Evolutionary conservation across 2,113 vertebrate genomes (phyloP).

Genomic region (Sialia sialis): DNA sequence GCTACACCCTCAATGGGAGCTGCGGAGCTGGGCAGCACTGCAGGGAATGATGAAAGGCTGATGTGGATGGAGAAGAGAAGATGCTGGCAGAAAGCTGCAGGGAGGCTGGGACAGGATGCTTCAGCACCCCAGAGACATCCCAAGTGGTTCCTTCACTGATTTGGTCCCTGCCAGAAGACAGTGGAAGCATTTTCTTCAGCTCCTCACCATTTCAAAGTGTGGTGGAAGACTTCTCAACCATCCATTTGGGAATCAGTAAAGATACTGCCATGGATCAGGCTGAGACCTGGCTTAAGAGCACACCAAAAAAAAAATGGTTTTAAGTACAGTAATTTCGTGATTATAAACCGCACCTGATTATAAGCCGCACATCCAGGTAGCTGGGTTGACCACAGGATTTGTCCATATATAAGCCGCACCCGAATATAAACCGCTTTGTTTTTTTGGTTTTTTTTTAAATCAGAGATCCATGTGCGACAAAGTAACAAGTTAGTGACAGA

Average conservation of each 20-base stretch:
- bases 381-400: too few relatives aligned
- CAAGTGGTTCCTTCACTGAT: neutral
- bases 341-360: too few relatives aligned
- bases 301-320: accelerated
- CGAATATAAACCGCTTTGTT: too few relatives aligned
- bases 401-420: too few relatives aligned
- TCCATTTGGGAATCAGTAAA: neutral
- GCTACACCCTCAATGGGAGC: neutral
- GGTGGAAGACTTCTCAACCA: neutral
- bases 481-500: too few relatives aligned
- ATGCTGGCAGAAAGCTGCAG: neutral
- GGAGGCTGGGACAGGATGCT: neutral
- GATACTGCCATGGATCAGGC: neutral
- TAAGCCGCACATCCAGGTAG: too few relatives aligned
- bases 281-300: neutral
- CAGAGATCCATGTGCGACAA: too few relatives aligned
- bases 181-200: neutral
- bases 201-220: neutral
- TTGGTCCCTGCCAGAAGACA: neutral
- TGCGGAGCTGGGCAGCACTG: neutral
- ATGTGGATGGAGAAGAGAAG: neutral
- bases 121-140: neutral
- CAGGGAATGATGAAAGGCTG: neutral
- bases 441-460: too few relatives aligned
- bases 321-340: too few relatives aligned